These are phyloP conservation scores for Brachionus paranguensis DNA, from an alignment of 1,140 invertebrate genomes.

Conservation along the genomic window DNA sequence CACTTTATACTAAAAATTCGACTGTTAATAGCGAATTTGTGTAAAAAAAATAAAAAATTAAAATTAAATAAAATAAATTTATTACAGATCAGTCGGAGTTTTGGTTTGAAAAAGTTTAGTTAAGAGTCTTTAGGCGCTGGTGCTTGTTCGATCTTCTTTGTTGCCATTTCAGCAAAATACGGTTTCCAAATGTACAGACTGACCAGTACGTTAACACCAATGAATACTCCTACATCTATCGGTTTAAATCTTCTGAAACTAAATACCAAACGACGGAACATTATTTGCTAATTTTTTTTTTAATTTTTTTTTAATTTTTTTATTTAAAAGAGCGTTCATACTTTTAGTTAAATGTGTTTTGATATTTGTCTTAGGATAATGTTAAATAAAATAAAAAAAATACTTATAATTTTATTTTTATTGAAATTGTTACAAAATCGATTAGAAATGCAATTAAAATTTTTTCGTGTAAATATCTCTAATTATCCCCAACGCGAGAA, in stretches of 20 bases:
- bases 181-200: constrained; percentile 32
- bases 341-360: background rate
- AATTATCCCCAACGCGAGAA: too few relatives aligned
- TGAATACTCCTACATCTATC: background rate
- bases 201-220: constrained; percentile 12
- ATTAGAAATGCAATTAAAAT: too few relatives aligned
- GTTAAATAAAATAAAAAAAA: background rate
- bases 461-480: too few relatives aligned
- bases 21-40: background rate
- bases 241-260: constrained; percentile 16
- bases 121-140: background rate
- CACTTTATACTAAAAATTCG: background rate
- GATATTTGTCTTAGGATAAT: background rate
- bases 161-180: constrained; percentile 2
- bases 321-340: background rate
- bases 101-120: background rate
- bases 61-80: background rate
- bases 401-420: background rate
- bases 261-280: background rate
- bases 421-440: too few relatives aligned
- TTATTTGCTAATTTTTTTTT: background rate
- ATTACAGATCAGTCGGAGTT: background rate
- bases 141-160: background rate
- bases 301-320: background rate
- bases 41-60: background rate